Percentiles rank a stretch among this genome's conserved stretches.
Conservation (phyloP, 2,113 vertebrate species). For the Promerops cafer region DNA sequence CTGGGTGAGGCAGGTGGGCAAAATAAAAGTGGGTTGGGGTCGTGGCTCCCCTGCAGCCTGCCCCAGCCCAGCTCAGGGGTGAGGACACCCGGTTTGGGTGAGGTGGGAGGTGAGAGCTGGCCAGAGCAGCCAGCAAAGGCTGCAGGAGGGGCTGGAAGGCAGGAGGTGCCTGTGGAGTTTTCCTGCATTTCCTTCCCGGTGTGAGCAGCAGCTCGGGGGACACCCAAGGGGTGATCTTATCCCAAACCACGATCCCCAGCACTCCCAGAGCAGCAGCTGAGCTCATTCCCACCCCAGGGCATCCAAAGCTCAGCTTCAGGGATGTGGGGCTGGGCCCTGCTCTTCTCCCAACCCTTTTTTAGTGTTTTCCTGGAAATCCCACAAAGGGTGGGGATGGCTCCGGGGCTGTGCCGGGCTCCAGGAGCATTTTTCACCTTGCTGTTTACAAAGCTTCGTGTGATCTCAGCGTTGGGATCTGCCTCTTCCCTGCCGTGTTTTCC, state of each 20-base stretch:
- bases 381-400: too few species aligned
- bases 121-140: background rate
- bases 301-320: background rate
- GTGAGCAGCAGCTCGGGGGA: background rate
- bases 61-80: background rate
- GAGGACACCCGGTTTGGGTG: background rate
- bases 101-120: background rate
- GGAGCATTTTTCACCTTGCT: background rate
- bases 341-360: background rate
- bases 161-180: background rate
- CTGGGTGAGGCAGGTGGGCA: background rate
- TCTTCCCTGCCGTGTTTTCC: background rate
- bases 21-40: background rate
- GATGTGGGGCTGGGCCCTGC: background rate
- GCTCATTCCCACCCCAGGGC: background rate
- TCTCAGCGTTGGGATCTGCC: background rate
- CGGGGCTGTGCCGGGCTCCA: background rate
- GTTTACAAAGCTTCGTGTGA: background rate
- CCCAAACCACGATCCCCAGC: background rate
- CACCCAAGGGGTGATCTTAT: fast-evolving
- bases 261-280: background rate
- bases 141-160: background rate
- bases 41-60: background rate
- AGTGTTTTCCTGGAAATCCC: background rate
- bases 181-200: background rate